phyloP scores from a whole-genome alignment of 2,888 invertebrate species.

The Drosophila acutilabella region DNA sequence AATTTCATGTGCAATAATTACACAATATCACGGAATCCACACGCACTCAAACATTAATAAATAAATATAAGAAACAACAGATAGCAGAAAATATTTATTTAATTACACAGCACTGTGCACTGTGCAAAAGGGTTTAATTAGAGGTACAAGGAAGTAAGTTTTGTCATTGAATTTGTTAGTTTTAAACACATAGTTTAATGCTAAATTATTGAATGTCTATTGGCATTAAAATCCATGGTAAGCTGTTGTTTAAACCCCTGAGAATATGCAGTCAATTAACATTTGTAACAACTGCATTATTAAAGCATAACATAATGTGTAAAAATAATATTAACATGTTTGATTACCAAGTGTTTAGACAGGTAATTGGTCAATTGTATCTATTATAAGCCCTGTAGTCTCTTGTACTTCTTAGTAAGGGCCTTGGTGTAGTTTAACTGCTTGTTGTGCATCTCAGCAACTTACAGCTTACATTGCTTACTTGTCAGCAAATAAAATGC shows the following conservation, averaged over 20 bases:
- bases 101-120: slow-evolving; percentile 29
- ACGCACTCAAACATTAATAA: slow-evolving; percentile 17
- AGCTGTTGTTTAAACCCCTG: slow-evolving; percentile 7
- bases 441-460: too few relatives aligned
- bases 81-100: slow-evolving; percentile 26
- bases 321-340: neutral
- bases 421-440: neutral
- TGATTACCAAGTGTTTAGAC: neutral
- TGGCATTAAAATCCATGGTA: neutral
- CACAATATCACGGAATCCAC: slow-evolving; percentile 15
- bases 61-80: slow-evolving; percentile 15
- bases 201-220: slow-evolving; percentile 4
- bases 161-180: slow-evolving; percentile 13
- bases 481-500: too few relatives aligned
- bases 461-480: neutral
- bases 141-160: neutral
- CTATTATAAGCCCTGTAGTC: too few relatives aligned
- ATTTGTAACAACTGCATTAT: neutral
- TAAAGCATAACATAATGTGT: neutral
- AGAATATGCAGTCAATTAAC: slow-evolving; percentile 2
- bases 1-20: slow-evolving; percentile 36
- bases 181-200: neutral
- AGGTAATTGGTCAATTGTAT: slow-evolving; percentile 6
- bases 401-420: neutral
- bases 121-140: slow-evolving; percentile 6